Base-by-base conservation (phyloP, 1,140 invertebrate species). In the Apis florea region DNA sequence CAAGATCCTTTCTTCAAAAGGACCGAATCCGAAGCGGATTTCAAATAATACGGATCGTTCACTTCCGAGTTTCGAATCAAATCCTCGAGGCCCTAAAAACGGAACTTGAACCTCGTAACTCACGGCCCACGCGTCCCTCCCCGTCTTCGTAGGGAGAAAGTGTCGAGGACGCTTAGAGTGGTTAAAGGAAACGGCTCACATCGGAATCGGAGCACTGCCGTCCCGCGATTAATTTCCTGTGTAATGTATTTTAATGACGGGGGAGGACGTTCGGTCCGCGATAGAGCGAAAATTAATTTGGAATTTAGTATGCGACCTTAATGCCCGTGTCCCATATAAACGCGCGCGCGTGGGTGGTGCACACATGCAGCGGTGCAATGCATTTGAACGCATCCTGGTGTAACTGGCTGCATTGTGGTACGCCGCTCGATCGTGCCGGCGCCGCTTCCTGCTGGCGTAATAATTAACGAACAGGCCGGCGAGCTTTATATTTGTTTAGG, bases 401-500 rank as follows among this genome's bases (percentile, higher is more conserved):
- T 86, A 83, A 67, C 74, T 74, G 68, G 66, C 61, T 40, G 53
- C 83, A 88, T 88, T 88, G 86, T 88, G 78, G 76, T 75, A 59
- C 84, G 84, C 77, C 87, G 87, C 61, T 86, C 85, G 86, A 87
- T 88, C 80, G 86, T 88, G 73, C 85, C 77, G 24, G 49, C 47
- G 47, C 79, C 70, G 85, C 82, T 88, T 88, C 86, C 86, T 85
- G 85, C 76, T 58, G 54, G 53, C 67, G 85, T 58, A 86, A 81
- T 83, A 85, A 85, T 85, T 84, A 87, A 86, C 85, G 79, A 85
- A 80, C 83, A 2, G 66, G 54, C 76, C 40, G 70, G 13, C 76
- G 21, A 81, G 86, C 86, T 87, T 88, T 88, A 83, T 88, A 63
- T 87, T 87, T 88, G 86, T 76, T 87, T 87, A 88, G 85, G 84